Evolutionary conservation across 1,140 invertebrate genomes (phyloP), one percentile per base, ranked within the genome.

Genomic region (Magallana gigas): DNA sequence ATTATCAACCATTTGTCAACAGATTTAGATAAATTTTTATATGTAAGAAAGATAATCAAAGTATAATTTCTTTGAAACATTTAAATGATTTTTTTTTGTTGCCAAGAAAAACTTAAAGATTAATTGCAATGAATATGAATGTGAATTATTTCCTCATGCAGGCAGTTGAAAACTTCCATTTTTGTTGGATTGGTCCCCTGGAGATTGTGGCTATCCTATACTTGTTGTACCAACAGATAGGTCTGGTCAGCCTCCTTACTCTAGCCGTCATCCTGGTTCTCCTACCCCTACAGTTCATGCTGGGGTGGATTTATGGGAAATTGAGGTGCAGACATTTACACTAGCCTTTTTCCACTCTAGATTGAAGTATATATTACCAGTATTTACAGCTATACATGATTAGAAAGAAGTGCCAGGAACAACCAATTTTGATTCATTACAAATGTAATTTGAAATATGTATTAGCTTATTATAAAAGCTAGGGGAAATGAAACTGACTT

Each of bases 1-100:
- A 96, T 98, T 92, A 97, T 98, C 5, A 99, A 98, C 94, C 95
- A 98, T 16, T 95, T 99, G 76, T 98, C 97, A 9, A 98, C 98
- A 93, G 98, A 98, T 91, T 94, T 95, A 1, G 94, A 92, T 62
- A 89, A 95, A 85, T 95, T 95, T 90, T 94, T 95, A 89, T 88
- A 89, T 36, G 93, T 94, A 86, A 89, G 89, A 36, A 36, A 36
- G 1, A 3, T 36, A 3, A 36, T 36, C 3, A 36, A 3, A 1
- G 36, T 36, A 3, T 36, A 36, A 36, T 1, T 36, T 36, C 3
- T 1, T 36, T 36, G 36, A 36, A 36, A 36, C 36, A 36, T 1
- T 36, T 36, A 1, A 1, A 36, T 36, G 36, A 36, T 36, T 36
- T 36, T 36, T 36, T 36, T 1, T 36, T 1, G 3, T 36, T 36